phyloP scores from a whole-genome alignment of 2,797 vertebrate species.

The Liparis tanakae region DNA sequence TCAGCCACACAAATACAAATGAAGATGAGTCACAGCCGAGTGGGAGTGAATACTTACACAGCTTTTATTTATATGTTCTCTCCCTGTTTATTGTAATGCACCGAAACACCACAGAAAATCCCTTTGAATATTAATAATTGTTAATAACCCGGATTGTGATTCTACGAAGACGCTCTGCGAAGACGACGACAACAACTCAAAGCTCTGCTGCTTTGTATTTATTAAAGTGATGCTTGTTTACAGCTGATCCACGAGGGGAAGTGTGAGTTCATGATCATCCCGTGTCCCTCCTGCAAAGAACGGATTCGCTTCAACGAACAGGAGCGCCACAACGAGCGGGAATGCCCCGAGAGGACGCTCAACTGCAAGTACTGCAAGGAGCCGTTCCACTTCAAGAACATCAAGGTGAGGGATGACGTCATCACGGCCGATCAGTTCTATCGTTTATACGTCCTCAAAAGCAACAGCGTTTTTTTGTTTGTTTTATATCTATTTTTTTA shows the following conservation, averaged over 20 bases:
- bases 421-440: constrained; percentile 14
- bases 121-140: background rate
- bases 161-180: too few relatives aligned
- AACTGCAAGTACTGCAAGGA: constrained; percentile 89
- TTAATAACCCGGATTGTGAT: background rate
- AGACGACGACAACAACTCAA: background rate
- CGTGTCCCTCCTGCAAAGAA: constrained; percentile 87
- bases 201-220: constrained; percentile 1
- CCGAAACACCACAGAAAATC: background rate
- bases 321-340: constrained; percentile 87
- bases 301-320: constrained; percentile 84
- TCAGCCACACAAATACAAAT: too few relatives aligned
- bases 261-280: constrained; percentile 86
- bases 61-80: too few relatives aligned
- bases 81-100: background rate
- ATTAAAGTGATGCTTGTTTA: background rate
- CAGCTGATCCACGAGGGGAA: constrained; percentile 85
- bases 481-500: background rate
- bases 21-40: too few relatives aligned
- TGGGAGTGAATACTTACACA: too few relatives aligned
- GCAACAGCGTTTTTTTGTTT: background rate
- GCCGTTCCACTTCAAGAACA: constrained; percentile 85
- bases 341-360: constrained; percentile 88
- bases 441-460: constrained; percentile 1
- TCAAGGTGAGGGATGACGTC: constrained; percentile 79